These are phyloP conservation scores for Lottia gigantea DNA, from an alignment of 2,888 invertebrate genomes.

Conservation along the genomic window DNA sequence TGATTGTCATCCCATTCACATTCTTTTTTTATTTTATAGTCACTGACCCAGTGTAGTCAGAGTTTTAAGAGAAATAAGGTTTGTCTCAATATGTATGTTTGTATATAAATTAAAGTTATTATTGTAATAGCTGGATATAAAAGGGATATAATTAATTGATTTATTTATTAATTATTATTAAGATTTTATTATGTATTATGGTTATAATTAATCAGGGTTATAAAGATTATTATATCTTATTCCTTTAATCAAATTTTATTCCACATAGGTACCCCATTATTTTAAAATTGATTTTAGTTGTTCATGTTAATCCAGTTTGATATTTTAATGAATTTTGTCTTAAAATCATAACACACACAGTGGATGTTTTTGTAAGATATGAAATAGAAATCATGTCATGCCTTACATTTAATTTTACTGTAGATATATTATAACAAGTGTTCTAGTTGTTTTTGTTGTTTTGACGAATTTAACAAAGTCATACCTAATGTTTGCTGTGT, in stretches of 20 bases:
- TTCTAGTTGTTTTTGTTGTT: constrained; percentile 12
- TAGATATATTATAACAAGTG: constrained; percentile 14
- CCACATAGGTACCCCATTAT: neutral
- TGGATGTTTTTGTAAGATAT: constrained; percentile 1
- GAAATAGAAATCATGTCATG: neutral
- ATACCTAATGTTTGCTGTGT: constrained; percentile 30
- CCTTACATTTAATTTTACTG: constrained; percentile 15
- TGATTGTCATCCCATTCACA: too few relatives aligned
- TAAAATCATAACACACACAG: too few relatives aligned
- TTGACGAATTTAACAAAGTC: constrained; percentile 17
- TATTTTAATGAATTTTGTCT: too few relatives aligned
- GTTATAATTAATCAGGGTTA: constrained; percentile 7
- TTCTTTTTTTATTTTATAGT: too few relatives aligned
- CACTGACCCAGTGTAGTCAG: too few relatives aligned
- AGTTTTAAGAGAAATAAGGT: too few relatives aligned
- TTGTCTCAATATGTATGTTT: neutral
- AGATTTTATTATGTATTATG: neutral
- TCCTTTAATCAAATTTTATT: neutral
- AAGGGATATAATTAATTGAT: constrained; percentile 8
- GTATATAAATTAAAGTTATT: constrained; percentile 2
- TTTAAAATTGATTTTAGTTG: too few relatives aligned
- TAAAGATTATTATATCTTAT: too few relatives aligned
- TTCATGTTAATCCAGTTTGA: too few relatives aligned
- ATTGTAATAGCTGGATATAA: constrained; percentile 4
- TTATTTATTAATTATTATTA: constrained; percentile 8